Evolutionary conservation across 2,797 vertebrate species (phyloP).

Genomic region (Ateles fusciceps): DNA sequence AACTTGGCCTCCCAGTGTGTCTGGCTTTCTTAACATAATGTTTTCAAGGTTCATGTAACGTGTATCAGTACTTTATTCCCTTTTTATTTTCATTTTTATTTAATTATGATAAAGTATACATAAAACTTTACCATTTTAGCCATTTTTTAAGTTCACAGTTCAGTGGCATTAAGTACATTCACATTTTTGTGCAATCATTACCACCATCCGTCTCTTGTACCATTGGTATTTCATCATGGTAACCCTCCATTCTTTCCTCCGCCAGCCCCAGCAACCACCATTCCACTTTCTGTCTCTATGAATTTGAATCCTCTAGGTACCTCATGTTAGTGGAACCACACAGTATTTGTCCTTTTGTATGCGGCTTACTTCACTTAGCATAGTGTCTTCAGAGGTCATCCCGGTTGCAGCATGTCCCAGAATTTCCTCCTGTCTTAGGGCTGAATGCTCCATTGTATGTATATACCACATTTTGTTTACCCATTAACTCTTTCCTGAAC

Average conservation of each 20-base stretch:
- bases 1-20: not conserved
- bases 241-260: not conserved
- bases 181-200: not conserved
- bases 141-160: not conserved
- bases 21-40: not conserved
- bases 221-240: no score
- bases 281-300: not conserved
- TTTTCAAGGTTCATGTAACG: not conserved
- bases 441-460: not conserved
- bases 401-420: not conserved
- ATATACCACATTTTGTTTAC: not conserved
- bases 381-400: not conserved
- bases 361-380: not conserved
- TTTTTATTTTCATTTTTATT: not conserved
- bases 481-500: not conserved
- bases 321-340: not conserved
- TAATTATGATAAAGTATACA: not conserved
- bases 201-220: not conserved
- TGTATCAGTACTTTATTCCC: not conserved
- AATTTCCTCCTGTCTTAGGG: not conserved
- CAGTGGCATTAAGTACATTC: not conserved
- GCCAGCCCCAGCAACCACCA: not conserved
- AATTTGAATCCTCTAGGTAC: not conserved
- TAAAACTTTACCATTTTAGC: not conserved
- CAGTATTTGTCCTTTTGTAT: not conserved